Conservation (phyloP, 2,888 invertebrate genomes). For the Nemapogon koenigi region DNA sequence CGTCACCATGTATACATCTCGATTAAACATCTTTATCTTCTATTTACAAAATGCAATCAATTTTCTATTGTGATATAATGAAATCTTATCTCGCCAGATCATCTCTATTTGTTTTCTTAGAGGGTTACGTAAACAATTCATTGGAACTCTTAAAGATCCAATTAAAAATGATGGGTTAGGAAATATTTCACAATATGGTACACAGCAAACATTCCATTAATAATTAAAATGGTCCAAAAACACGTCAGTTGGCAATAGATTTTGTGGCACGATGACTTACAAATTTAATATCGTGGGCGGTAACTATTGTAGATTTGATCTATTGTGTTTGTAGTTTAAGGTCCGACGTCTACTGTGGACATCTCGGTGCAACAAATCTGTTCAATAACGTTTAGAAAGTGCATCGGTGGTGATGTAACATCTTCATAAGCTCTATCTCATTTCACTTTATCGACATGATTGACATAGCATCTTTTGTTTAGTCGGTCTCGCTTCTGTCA, state of each 20-base stretch:
- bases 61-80: conserved; percentile 2
- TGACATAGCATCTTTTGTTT: conserved; percentile 34
- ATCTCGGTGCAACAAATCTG: conserved; percentile 24
- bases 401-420: conserved; percentile 42
- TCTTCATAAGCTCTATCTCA: conserved; percentile 31
- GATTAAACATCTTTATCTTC: background rate
- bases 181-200: conserved; percentile 24
- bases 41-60: background rate
- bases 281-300: conserved; percentile 29
- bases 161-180: conserved; percentile 26
- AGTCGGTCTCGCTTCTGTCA: conserved; percentile 5
- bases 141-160: conserved; percentile 26
- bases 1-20: conserved; percentile 20
- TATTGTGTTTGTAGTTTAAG: conserved; percentile 13
- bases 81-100: background rate
- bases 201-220: conserved; percentile 24
- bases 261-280: conserved; percentile 27
- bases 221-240: conserved; percentile 32
- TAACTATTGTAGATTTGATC: conserved; percentile 38
- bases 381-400: conserved; percentile 24
- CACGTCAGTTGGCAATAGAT: conserved; percentile 19
- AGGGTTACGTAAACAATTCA: conserved; percentile 24
- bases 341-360: conserved; percentile 7
- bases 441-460: conserved; percentile 38
- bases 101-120: background rate